phyloP scores from a whole-genome alignment of 2,797 vertebrate genomes.

The Hafferia zeledoni region DNA sequence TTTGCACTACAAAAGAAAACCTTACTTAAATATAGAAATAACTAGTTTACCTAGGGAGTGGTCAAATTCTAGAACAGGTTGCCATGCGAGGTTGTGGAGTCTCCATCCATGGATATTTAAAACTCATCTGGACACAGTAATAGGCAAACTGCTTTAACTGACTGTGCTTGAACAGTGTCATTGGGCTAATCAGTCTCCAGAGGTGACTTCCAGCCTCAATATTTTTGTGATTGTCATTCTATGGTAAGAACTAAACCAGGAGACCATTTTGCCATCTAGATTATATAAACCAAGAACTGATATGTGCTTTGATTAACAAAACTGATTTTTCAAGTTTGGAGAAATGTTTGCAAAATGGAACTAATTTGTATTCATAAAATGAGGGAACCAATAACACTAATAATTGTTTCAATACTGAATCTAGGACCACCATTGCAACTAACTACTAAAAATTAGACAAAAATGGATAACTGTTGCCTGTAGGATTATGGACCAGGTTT shows the following conservation, averaged over 20 bases:
- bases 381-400: background rate
- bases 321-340: background rate
- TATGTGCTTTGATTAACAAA: background rate
- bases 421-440: background rate
- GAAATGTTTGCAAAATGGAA: background rate
- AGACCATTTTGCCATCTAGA: background rate
- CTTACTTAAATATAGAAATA: accelerated
- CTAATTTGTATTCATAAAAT: background rate
- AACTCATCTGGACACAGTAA: background rate
- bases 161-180: background rate
- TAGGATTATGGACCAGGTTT: background rate
- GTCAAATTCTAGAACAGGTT: background rate
- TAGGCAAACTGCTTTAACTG: background rate
- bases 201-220: background rate
- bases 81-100: background rate
- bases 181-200: background rate
- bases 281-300: background rate
- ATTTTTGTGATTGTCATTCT: background rate
- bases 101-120: background rate
- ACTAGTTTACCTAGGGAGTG: background rate
- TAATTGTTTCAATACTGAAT: background rate
- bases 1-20: background rate
- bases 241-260: background rate
- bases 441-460: background rate
- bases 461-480: background rate